Evolutionary conservation across 2,797 vertebrate genomes (phyloP), one percentile per base, ranked within the genome.

Genomic region (Eleutherodactylus coqui): DNA sequence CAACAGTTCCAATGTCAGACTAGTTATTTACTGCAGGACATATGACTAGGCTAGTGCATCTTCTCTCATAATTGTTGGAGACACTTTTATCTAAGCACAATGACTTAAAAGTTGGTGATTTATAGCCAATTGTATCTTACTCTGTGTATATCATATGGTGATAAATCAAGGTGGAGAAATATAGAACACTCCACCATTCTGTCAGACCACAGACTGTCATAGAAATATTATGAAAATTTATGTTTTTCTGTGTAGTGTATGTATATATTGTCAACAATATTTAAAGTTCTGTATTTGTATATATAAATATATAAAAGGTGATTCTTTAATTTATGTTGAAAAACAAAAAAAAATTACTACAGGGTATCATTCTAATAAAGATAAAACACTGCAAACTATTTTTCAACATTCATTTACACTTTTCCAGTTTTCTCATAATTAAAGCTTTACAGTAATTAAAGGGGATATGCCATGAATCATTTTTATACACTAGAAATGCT

Each of bases 221-320:
- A 55, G 27, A 81, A 34, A 36, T 81, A 21, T 32, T 36, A 45
- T 47, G 47, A 41, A 51, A 29, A 82, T 70, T 32, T 82, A 60
- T 62, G 82, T 75, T 75, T 75, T 83, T 83, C 19, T 75, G 38
- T 75, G 53, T 47, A 75, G 62, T 75, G 70, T 75, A 47, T 83
- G 72, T 83, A 83, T 75, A 83, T 83, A 83, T 47, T 83, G 80
- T 73, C 67, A 29, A 21, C 32, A 70, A 36, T 53, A 82, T 82
- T 45, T 81, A 70, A 80, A 72, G 34, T 73, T n/a, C 24, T 82
- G 34, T 82, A 38, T 82, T 38, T 82, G 47, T 82, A 72, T n/a
- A 82, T 70, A 51, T 32, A 67, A 69, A 70, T 29, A 69, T 81
- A 73, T 36, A 41, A 53, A 51, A 82, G 2, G 34, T 51, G 45